These are phyloP conservation scores for Apamea sordens DNA, from an alignment of 2,888 invertebrate species.

Conservation along the genomic window DNA sequence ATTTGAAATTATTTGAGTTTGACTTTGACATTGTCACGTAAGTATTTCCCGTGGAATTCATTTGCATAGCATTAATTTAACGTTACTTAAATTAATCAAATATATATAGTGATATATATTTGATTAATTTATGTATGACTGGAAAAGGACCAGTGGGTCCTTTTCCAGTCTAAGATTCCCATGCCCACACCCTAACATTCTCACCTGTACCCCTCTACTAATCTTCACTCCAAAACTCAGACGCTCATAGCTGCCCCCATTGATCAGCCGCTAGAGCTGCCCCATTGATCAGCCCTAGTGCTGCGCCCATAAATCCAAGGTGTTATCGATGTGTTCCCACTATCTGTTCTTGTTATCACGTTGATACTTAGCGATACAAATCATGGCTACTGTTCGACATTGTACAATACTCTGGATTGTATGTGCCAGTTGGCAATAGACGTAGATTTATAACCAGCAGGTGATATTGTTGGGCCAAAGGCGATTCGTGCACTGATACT, in stretches of 20 bases:
- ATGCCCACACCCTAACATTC: not conserved
- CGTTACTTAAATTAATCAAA: not conserved
- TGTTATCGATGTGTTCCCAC: conserved; percentile 65
- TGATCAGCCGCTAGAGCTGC: conserved; percentile 43
- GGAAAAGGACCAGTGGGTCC: no score
- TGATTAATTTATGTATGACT: no score
- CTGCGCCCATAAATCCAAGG: conserved; percentile 58
- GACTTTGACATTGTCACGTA: not conserved
- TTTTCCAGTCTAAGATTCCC: not conserved
- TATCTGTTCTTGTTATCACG: conserved; percentile 66
- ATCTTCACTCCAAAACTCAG: conserved; percentile 11
- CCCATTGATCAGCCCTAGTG: conserved; percentile 46
- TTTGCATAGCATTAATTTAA: not conserved
- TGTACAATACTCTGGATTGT: conserved; percentile 61
- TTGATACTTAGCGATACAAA: conserved; percentile 68
- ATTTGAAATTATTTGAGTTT: not conserved
- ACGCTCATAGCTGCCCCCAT: conserved; percentile 10
- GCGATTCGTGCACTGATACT: conserved; percentile 43
- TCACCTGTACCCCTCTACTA: not conserved
- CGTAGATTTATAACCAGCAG: conserved; percentile 58
- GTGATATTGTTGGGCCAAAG: conserved; percentile 54
- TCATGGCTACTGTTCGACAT: conserved; percentile 67
- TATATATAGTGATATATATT: no score
- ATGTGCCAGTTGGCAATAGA: conserved; percentile 56
- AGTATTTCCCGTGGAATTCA: not conserved